Base-by-base conservation (phyloP, 2,113 vertebrate species). In the Gadus chalcogrammus region DNA sequence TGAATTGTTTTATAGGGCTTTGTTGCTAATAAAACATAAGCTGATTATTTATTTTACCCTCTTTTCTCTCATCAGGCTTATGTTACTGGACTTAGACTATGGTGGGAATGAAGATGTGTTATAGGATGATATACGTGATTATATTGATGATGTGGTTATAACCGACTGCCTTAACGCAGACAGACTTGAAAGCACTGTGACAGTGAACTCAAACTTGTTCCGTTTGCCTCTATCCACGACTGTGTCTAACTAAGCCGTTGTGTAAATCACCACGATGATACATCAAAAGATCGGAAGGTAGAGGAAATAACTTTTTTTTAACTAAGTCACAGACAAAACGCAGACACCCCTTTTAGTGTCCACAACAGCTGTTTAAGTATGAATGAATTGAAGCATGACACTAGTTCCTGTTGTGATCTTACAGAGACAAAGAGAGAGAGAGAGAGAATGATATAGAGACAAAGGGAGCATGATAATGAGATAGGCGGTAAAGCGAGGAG, bases 1-100 rank as follows among this genome's bases (percentile, higher is more conserved):
- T 90, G 88, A 90, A 76, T 86, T 83, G 74, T 85, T 87, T 89
- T 84, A 91, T 92, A 91, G 84, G 89, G 90, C 91, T 95, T 92
- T 93, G 75, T 90, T 91, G 89, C 90, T 93, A 96, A 96, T 97
- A 97, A 97, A 97, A 93, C 93, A 92, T 91, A 93, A 92, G 92
- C 84, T 94, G 92, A 72, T 85, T 84, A 8, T 74, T 58, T 61
- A 69, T 79, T 70, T 65, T 68, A 48, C 12, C 16, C 15, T 24
- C 58, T 56, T 64, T 76, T 67, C 16, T 59, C 17, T 31, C 22
- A 62, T 24, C 61, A 62, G 22, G 22, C 5, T 18, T 22, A 60
- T 59, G 11, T 1, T 18, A 20, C 59, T 48, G 8, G 42, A 48
- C 42, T 48, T 48, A 11, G 2, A 12, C 11, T 48, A 12, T 48